Conservation (phyloP, 2,113 vertebrate genomes). For the Mirza zaza region DNA sequence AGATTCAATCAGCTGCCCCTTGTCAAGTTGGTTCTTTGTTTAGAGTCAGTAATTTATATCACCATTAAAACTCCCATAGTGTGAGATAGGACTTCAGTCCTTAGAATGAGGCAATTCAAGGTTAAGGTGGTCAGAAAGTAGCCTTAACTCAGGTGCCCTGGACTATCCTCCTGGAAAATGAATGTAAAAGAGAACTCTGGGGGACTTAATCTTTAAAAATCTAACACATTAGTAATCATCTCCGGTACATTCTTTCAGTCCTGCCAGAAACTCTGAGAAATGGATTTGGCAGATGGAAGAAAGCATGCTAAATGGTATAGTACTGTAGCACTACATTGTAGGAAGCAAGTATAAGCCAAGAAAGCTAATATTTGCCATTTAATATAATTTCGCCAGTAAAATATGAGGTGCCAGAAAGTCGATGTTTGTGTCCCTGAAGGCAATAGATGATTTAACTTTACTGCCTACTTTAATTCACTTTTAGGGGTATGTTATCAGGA, state of each 20-base stretch:
- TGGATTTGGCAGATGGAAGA: neutral
- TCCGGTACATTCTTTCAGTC: neutral
- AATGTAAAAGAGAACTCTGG: neutral
- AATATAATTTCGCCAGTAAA: neutral
- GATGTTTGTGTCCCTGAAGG: neutral
- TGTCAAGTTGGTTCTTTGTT: neutral
- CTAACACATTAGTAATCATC: neutral
- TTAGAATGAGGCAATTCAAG: neutral
- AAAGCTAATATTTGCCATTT: slow-evolving; percentile 16
- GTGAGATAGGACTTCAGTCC: neutral
- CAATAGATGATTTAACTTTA: neutral
- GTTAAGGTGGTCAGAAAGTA: neutral
- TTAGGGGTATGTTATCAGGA: slow-evolving; percentile 15
- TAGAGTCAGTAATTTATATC: neutral
- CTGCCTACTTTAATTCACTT: neutral
- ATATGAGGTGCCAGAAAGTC: neutral
- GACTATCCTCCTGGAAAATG: neutral
- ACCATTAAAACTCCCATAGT: neutral
- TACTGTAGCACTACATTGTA: neutral
- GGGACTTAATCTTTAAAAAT: slow-evolving; percentile 26
- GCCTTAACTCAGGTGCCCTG: neutral
- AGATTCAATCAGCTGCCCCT: neutral
- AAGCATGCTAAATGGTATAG: neutral
- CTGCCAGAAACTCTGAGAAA: neutral
- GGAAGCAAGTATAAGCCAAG: neutral